phyloP scores from a whole-genome alignment of 2,888 invertebrate genomes.

The Sabatieria punctata region DNA sequence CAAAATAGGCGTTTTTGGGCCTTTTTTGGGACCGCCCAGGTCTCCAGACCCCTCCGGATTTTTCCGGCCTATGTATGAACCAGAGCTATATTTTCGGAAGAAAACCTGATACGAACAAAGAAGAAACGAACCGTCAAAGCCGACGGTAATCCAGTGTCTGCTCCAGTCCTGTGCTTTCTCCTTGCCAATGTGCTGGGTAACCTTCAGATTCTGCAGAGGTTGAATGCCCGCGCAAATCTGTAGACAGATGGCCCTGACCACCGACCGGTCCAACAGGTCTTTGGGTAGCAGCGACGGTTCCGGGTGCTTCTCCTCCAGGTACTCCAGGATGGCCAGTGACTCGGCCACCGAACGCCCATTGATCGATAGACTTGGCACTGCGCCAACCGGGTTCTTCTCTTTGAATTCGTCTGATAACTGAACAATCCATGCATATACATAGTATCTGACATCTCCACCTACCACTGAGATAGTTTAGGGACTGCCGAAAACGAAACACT shows the following conservation, averaged over 20 bases:
- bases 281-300: slow-evolving; percentile 67
- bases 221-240: slow-evolving; percentile 78
- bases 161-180: slow-evolving; percentile 76
- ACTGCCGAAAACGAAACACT: too few relatives aligned
- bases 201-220: slow-evolving; percentile 78
- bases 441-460: too few relatives aligned
- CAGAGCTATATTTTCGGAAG: too few relatives aligned
- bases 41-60: too few relatives aligned
- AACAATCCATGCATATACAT: slow-evolving; percentile 1
- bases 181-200: slow-evolving; percentile 48
- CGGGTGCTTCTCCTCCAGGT: slow-evolving; percentile 77
- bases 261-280: slow-evolving; percentile 64
- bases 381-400: slow-evolving; percentile 75
- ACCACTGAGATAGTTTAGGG: too few relatives aligned
- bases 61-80: too few relatives aligned
- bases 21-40: too few relatives aligned
- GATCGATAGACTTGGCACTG: slow-evolving; percentile 66
- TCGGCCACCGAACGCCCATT: slow-evolving; percentile 46
- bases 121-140: slow-evolving; percentile 48
- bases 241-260: slow-evolving; percentile 43
- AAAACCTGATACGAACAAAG: too few relatives aligned
- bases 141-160: slow-evolving; percentile 72
- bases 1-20: too few relatives aligned
- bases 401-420: slow-evolving; percentile 42
- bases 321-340: slow-evolving; percentile 69